A percentile compares a stretch with the other conserved stretches of the same genome.
Conservation (phyloP, 1,140 invertebrate genomes). For the Watersipora subatra region DNA sequence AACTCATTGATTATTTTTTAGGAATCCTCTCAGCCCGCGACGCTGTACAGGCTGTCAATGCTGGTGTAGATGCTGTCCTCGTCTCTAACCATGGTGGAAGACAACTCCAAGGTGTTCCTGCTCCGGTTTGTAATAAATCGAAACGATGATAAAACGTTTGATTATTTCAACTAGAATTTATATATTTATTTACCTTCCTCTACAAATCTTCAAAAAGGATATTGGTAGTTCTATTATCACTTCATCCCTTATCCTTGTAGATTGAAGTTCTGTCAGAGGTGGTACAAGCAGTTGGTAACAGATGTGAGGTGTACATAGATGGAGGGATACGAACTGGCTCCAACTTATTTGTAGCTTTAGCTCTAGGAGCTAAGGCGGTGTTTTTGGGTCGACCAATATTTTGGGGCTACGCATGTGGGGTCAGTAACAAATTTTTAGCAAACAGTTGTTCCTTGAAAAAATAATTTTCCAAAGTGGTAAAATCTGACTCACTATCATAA, state of each 20-base stretch:
- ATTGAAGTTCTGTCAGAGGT: constrained; percentile 77
- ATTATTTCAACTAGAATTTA: background rate
- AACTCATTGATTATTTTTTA: too few relatives aligned
- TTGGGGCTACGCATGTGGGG: constrained; percentile 63
- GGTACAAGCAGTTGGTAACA: constrained; percentile 55
- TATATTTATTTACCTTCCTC: too few relatives aligned
- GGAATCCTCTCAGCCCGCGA: constrained; percentile 50
- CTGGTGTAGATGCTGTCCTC: constrained; percentile 62
- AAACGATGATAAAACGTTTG: too few relatives aligned
- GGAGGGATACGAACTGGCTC: constrained; percentile 71
- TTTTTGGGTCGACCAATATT: constrained; percentile 75
- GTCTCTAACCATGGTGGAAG: constrained; percentile 85
- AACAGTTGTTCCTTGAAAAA: too few relatives aligned
- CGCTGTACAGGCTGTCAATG: constrained; percentile 57
- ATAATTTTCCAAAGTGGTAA: too few relatives aligned
- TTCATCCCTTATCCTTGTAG: constrained; percentile 43
- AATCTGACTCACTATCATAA: too few relatives aligned
- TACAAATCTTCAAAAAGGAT: too few relatives aligned
- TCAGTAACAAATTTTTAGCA: too few relatives aligned
- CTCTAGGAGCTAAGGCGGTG: constrained; percentile 67
- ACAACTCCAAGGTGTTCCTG: constrained; percentile 67
- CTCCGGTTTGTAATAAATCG: constrained; percentile 37
- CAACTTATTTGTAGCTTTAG: constrained; percentile 79
- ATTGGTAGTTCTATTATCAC: too few relatives aligned
- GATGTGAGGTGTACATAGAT: constrained; percentile 66